Conservation (phyloP, 2,797 vertebrate genomes). For the Pipistrellus pygmaeus region DNA sequence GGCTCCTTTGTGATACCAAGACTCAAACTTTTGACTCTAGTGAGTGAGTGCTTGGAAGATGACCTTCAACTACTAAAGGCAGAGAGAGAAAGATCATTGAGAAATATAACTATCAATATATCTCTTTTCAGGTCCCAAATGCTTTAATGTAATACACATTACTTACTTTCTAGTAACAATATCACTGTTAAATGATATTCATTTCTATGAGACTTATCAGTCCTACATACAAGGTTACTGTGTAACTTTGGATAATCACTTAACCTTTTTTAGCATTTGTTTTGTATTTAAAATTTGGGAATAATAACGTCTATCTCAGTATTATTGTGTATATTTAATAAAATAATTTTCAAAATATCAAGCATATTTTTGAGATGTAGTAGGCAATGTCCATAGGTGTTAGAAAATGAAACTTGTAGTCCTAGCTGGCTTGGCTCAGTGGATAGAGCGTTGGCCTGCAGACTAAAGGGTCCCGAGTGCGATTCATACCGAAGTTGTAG, state of each 20-base stretch:
- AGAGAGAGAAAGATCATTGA: constrained; percentile 7
- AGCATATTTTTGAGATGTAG: background rate
- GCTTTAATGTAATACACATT: background rate
- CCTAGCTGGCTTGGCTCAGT: background rate
- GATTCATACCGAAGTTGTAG: too few species aligned
- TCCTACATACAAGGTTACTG: background rate
- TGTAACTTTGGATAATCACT: background rate
- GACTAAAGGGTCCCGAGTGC: too few species aligned
- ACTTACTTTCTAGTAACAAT: background rate
- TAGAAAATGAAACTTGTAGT: background rate
- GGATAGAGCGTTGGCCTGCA: too few species aligned
- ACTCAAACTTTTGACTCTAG: constrained; percentile 60
- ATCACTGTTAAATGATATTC: background rate
- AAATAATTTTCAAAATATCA: constrained; percentile 8
- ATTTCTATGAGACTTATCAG: background rate
- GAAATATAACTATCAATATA: background rate
- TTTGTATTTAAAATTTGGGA: constrained; percentile 38
- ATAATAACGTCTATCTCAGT: background rate
- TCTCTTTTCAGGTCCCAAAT: background rate
- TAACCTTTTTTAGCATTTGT: background rate
- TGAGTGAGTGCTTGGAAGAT: background rate
- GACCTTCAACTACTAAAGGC: constrained; percentile 35
- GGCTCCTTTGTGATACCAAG: constrained; percentile 53
- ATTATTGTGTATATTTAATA: background rate
- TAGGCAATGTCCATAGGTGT: background rate